Percentiles rank a stretch among this genome's conserved stretches.
These are phyloP conservation scores for Bovichtus variegatus DNA, from an alignment of 2,797 vertebrate species.

Conservation along the genomic window DNA sequence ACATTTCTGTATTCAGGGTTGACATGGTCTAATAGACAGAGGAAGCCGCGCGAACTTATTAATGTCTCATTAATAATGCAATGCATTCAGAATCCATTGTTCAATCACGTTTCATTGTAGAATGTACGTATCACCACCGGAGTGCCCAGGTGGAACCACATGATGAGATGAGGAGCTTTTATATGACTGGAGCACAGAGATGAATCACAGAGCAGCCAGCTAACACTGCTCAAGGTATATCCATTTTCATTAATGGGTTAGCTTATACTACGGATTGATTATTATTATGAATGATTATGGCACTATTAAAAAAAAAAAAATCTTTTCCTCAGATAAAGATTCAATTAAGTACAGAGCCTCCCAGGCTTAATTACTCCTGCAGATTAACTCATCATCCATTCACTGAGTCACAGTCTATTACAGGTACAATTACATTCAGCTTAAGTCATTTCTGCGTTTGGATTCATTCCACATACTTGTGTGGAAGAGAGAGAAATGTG, in stretches of 20 bases:
- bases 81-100: slow-evolving; percentile 13
- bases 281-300: slow-evolving; percentile 68
- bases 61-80: slow-evolving; percentile 32
- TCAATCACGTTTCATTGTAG: background rate
- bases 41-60: background rate
- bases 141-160: slow-evolving; percentile 22
- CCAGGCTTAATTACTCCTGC: slow-evolving; percentile 67
- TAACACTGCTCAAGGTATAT: slow-evolving; percentile 17
- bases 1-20: slow-evolving; percentile 8
- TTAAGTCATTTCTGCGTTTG: slow-evolving; percentile 33
- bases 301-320: slow-evolving; percentile 53
- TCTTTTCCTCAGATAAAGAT: slow-evolving; percentile 67
- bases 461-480: slow-evolving; percentile 34
- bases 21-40: slow-evolving; percentile 12
- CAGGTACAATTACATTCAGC: slow-evolving; percentile 58
- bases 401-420: slow-evolving; percentile 65
- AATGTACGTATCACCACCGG: slow-evolving; percentile 4
- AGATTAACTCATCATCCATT: slow-evolving; percentile 66
- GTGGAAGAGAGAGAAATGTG: slow-evolving; percentile 21
- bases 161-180: slow-evolving; percentile 37
- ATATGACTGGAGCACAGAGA: slow-evolving; percentile 35
- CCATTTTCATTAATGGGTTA: slow-evolving; percentile 51
- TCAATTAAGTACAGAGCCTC: slow-evolving; percentile 63
- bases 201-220: slow-evolving; percentile 22
- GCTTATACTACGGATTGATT: slow-evolving; percentile 45